phyloP scores from a whole-genome alignment of 2,888 invertebrate species.

The Phalangium opilio region DNA sequence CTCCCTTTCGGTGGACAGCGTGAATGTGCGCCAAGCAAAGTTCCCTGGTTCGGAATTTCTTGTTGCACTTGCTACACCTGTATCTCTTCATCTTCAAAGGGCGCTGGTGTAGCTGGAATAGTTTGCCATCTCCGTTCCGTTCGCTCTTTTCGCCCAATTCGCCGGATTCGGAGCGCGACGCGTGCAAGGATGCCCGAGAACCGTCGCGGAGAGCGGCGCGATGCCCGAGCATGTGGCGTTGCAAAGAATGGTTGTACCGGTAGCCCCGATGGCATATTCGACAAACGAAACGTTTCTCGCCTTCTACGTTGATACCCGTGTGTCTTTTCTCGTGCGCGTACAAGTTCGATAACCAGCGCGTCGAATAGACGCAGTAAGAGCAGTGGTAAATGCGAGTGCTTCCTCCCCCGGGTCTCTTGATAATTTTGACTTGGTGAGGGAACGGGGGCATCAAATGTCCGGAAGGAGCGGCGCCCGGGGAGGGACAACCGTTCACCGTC shows the following conservation, averaged over 20 bases:
- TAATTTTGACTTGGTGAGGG: slow-evolving; percentile 7
- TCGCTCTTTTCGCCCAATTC: slow-evolving; percentile 1
- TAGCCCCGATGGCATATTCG: slow-evolving; percentile 29
- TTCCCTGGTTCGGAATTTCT: slow-evolving; percentile 27
- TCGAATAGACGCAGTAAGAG: slow-evolving; percentile 74
- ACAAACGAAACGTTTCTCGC: slow-evolving; percentile 25
- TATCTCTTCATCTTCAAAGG: slow-evolving; percentile 21
- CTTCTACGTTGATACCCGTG: slow-evolving; percentile 29
- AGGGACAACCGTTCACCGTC: slow-evolving; percentile 10
- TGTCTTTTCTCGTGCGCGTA: slow-evolving; percentile 85
- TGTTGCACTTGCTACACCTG: slow-evolving; percentile 27
- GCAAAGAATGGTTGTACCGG: slow-evolving; percentile 27
- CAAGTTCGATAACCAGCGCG: slow-evolving; percentile 72
- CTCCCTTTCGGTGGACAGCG: slow-evolving; percentile 23
- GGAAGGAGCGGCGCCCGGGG: slow-evolving; percentile 1
- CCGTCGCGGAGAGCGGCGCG: slow-evolving; percentile 19
- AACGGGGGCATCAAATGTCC: not conserved
- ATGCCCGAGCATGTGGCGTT: slow-evolving; percentile 26
- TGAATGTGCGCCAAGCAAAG: slow-evolving; percentile 28
- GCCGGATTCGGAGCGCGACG: slow-evolving; percentile 1
- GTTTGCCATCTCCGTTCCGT: not conserved
- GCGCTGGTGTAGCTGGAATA: not conserved
- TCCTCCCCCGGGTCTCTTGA: slow-evolving; percentile 27
- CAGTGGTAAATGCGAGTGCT: slow-evolving; percentile 59
- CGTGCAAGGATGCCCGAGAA: not conserved